Conservation (phyloP, 1,140 invertebrate species). For the Semibalanus balanoides region DNA sequence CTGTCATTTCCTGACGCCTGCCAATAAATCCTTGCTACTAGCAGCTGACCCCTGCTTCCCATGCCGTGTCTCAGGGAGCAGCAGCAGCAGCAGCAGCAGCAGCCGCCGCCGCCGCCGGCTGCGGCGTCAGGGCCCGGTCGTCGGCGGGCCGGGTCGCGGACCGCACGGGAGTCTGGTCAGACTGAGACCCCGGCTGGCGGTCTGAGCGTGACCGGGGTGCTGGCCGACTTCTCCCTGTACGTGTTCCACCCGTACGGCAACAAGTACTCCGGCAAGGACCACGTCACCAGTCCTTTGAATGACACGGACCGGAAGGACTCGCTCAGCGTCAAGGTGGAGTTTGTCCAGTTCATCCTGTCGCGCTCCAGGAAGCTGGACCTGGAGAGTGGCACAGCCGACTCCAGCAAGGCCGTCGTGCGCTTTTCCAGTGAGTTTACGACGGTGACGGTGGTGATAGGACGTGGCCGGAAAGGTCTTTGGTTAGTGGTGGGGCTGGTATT, state of each 20-base stretch:
- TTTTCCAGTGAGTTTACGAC: conserved; percentile 74
- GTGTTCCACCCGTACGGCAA: conserved; percentile 95
- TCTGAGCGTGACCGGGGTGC: conserved; percentile 79
- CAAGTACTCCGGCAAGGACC: conserved; percentile 13
- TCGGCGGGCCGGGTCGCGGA: not conserved
- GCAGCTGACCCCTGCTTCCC: not conserved
- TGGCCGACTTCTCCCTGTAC: conserved; percentile 92
- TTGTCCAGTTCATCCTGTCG: conserved; percentile 89
- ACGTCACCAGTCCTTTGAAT: conserved; percentile 42
- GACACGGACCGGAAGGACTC: conserved; percentile 89
- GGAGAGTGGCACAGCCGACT: conserved; percentile 28
- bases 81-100: no score
- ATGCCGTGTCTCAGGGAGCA: no score
- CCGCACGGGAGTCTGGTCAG: conserved; percentile 10
- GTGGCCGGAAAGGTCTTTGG: no score
- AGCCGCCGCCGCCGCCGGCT: no score
- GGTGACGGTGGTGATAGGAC: no score
- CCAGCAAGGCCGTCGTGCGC: conserved; percentile 61
- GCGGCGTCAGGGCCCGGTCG: not conserved
- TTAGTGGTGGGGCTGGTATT: no score
- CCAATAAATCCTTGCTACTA: no score
- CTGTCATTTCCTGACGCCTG: no score
- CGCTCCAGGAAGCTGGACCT: conserved; percentile 70
- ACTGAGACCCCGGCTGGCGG: conserved; percentile 50
- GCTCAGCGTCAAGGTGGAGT: conserved; percentile 88